Conservation (phyloP, 2,888 invertebrate species). For the Lithodes maja region DNA sequence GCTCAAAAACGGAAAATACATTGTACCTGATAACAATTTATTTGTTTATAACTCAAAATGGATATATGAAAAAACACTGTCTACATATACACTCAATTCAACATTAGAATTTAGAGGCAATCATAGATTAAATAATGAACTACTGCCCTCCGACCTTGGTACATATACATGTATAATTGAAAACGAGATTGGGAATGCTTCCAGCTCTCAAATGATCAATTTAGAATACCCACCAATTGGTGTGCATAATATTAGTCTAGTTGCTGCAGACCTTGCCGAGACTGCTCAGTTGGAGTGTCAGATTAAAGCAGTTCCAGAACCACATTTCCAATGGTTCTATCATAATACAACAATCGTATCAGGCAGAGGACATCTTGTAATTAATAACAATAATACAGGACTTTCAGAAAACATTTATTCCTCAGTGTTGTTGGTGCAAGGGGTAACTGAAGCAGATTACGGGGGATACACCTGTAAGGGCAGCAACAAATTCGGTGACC, state of each 20-base stretch:
- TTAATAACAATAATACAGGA: slow-evolving; percentile 44
- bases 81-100: slow-evolving; percentile 85
- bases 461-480: slow-evolving; percentile 94
- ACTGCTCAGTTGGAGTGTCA: slow-evolving; percentile 90
- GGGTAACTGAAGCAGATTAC: slow-evolving; percentile 85
- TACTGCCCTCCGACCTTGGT: slow-evolving; percentile 84
- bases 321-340: slow-evolving; percentile 88
- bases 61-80: slow-evolving; percentile 82
- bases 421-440: slow-evolving; percentile 84
- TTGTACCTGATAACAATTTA: slow-evolving; percentile 83
- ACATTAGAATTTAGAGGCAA: slow-evolving; percentile 72
- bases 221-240: slow-evolving; percentile 94
- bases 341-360: slow-evolving; percentile 88
- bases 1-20: slow-evolving; percentile 85
- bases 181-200: slow-evolving; percentile 91
- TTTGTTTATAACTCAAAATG: slow-evolving; percentile 88
- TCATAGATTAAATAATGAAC: slow-evolving; percentile 71
- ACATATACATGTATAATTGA: slow-evolving; percentile 91
- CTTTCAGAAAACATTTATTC: slow-evolving; percentile 68
- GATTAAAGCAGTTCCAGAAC: slow-evolving; percentile 93
- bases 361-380: slow-evolving; percentile 79
- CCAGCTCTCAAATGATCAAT: slow-evolving; percentile 91
- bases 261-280: slow-evolving; percentile 89
- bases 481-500: slow-evolving; percentile 87
- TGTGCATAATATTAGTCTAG: slow-evolving; percentile 81